phyloP scores from a whole-genome alignment of 35 echinoderm and acorn worm species.

The Apostichopus californicus region DNA sequence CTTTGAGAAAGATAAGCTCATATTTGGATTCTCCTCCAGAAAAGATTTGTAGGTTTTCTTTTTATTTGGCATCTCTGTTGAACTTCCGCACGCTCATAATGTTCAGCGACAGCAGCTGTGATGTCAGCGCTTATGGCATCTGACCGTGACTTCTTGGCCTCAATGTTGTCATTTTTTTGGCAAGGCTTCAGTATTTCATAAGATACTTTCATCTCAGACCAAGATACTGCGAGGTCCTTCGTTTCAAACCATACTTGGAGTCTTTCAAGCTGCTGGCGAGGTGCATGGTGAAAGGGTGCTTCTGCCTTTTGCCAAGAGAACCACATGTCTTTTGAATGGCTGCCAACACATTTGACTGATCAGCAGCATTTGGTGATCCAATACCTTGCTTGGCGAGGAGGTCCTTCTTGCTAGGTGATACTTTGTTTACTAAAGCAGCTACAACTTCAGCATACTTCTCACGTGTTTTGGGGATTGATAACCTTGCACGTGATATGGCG shows the following conservation, averaged over 20 bases:
- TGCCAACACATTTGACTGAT: background rate
- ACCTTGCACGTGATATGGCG: too few species aligned
- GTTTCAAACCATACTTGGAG: background rate
- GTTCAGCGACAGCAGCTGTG: too few species aligned
- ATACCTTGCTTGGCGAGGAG: background rate
- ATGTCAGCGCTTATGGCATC: too few species aligned
- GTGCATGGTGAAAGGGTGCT: background rate
- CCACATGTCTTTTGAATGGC: background rate
- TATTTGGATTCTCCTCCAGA: background rate
- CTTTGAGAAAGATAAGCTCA: background rate
- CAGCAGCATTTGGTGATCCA: background rate
- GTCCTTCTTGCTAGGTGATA: background rate
- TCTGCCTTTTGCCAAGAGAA: background rate
- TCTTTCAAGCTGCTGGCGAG: background rate
- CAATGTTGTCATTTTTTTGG: slow-evolving; percentile 8
- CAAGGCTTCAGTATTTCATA: background rate
- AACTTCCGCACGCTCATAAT: background rate
- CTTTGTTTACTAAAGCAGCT: background rate
- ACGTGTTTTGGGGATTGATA: background rate
- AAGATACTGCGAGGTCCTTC: background rate
- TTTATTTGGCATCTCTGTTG: background rate
- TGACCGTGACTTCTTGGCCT: background rate
- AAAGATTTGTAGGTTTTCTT: background rate
- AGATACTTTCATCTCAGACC: slow-evolving; percentile 1
- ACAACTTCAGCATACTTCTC: slow-evolving; percentile 5